A percentile compares a stretch with the other conserved stretches of the same genome.
Conservation (phyloP, 2,113 vertebrate genomes). For the Cavia porcellus region DNA sequence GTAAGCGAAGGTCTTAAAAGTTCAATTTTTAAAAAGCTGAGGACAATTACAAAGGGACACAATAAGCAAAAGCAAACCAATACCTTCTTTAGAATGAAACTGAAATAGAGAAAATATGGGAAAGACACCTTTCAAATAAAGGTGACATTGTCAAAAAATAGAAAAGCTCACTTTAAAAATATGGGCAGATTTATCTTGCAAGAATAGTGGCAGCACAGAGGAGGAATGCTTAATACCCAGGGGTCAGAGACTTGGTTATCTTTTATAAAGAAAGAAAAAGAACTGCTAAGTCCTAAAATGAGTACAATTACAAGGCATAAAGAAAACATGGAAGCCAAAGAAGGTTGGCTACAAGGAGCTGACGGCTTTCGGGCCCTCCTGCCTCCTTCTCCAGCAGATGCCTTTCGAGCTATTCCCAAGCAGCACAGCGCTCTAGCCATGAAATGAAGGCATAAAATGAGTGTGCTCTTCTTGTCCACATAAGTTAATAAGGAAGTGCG, state of each 20-base stretch:
- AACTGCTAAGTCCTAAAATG: conserved; percentile 16
- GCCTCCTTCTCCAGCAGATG: not conserved
- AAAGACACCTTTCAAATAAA: conserved; percentile 8
- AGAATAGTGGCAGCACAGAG: not conserved
- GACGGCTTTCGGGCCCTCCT: too few species aligned
- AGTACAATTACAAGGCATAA: not conserved
- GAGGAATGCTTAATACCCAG: not conserved
- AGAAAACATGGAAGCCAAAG: not conserved
- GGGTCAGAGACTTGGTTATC: not conserved
- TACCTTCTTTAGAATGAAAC: not conserved
- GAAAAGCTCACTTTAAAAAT: not conserved
- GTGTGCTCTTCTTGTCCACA: not conserved
- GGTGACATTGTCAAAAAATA: not conserved
- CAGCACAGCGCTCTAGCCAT: not conserved
- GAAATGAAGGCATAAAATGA: conserved; percentile 33
- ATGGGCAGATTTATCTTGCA: not conserved
- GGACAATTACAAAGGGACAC: not conserved
- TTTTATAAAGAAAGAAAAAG: not conserved
- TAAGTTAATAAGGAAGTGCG: conserved; percentile 7
- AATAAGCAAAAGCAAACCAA: not conserved
- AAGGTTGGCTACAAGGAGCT: not conserved
- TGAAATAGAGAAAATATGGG: not conserved
- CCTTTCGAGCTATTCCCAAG: not conserved
- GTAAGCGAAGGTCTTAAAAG: too few species aligned
- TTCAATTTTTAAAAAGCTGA: not conserved